Base-by-base conservation (phyloP, 92 coral and sea anemone species). In the Isaurus tuberculatus region DNA sequence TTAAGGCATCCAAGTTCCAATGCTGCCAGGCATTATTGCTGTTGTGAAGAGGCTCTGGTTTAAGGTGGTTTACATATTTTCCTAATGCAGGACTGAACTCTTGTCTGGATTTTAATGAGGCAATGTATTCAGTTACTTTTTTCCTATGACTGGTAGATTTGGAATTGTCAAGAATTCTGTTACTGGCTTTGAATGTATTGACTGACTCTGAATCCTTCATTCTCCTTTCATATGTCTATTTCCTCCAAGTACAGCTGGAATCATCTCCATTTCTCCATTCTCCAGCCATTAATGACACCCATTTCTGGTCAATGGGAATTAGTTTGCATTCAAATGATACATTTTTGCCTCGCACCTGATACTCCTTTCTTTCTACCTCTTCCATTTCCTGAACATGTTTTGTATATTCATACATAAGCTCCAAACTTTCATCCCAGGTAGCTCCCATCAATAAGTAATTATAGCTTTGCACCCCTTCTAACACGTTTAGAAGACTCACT, bases 401-500 rank as follows among this genome's bases (percentile, higher is more conserved):
- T 64, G 89, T 84, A 70, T 67, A 84, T 34, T 70, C 63, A 67
- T 33, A 85, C 91, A 88, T 77, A 40, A 88, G 89, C 55, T 78
- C 72, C 67, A 84, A 79, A 48, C 66, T 73, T 73, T 84, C 84
- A 28, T 84, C 88, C 75, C 89, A 88, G 65, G 83, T 88, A 26
- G 86, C 84, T 63, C 91, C 91, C 86, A 88, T 84, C 46, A 84
- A 68, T 48, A 83, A 37, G 64, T 75, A 87, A 75, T 72, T 83
- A 74, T 83, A 87, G 84, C 88, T 83, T 40, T 84, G 86, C 36
- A 85, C 75, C 44, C 75, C 86, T 29, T 84, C 84, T 17, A 87
- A 64, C n/a, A 87, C 42, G 42, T 83, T 87, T 32, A 87, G 51
- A 48, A 87, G 74, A 72, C 90, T 87, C 49, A 87, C 87, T 34